Percentiles rank a stretch among this genome's conserved stretches.
Conservation (phyloP, 2,888 invertebrate genomes). For the Melolontha melolontha region DNA sequence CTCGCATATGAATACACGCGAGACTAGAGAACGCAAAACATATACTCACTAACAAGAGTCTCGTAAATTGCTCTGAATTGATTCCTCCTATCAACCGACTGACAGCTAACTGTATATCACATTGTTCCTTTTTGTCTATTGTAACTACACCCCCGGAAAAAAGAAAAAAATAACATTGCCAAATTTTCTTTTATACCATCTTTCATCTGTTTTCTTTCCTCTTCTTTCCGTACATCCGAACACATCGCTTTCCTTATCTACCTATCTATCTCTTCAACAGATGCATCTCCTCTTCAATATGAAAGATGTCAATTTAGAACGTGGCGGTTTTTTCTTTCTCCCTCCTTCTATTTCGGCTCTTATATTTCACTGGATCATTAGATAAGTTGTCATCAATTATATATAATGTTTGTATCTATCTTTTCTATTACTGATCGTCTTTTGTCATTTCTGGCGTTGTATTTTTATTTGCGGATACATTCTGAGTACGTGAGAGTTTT, state of each 20-base stretch:
- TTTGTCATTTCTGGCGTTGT: slow-evolving; percentile 26
- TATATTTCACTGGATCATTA: slow-evolving; percentile 44
- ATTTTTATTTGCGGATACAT: too few species aligned
- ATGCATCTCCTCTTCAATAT: too few species aligned
- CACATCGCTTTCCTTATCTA: too few species aligned
- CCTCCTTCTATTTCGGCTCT: too few species aligned
- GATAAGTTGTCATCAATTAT: slow-evolving; percentile 50
- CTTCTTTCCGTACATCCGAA: slow-evolving; percentile 23
- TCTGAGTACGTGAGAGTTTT: too few species aligned
- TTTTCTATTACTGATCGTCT: slow-evolving; percentile 33
- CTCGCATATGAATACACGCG: too few species aligned
- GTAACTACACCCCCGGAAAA: slow-evolving; percentile 20
- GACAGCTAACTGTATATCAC: slow-evolving; percentile 51
- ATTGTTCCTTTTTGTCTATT: slow-evolving; percentile 50
- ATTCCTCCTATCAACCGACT: slow-evolving; percentile 50
- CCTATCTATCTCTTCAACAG: too few species aligned
- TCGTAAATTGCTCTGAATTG: slow-evolving; percentile 44
- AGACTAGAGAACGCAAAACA: slow-evolving; percentile 14
- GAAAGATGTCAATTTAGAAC: too few species aligned
- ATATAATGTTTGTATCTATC: slow-evolving; percentile 10
- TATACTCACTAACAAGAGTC: slow-evolving; percentile 4
- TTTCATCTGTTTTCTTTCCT: slow-evolving; percentile 4
- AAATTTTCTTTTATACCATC: slow-evolving; percentile 24
- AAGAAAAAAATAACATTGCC: slow-evolving; percentile 20
- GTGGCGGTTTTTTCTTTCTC: too few species aligned